Evolutionary conservation across 1,140 invertebrate species (phyloP).

Genomic region (Cecropterus lyciades): DNA sequence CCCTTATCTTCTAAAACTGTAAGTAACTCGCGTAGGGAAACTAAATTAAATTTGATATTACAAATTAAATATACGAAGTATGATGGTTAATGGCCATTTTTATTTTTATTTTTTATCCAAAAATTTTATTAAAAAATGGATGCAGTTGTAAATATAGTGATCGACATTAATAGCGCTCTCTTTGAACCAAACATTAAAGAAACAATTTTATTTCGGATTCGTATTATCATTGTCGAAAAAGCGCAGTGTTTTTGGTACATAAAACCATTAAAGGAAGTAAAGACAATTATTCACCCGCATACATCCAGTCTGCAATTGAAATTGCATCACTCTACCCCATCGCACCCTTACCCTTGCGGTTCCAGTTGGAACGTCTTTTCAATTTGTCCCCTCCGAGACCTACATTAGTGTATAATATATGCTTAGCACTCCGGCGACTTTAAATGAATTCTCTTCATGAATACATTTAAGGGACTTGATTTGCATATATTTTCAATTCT

Average conservation of each 20-base stretch:
- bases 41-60: no score
- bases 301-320: conserved; percentile 60
- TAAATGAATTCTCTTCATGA: conserved; percentile 60
- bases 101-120: no score
- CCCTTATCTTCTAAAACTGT: no score
- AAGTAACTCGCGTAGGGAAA: no score
- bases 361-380: conserved; percentile 55
- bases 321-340: conserved; percentile 58
- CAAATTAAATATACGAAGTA: no score
- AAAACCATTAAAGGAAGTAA: background rate
- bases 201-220: background rate
- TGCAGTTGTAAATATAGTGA: no score
- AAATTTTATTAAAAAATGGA: no score
- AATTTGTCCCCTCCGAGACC: conserved; percentile 52
- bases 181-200: no score
- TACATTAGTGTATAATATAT: conserved; percentile 36
- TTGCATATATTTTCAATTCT: conserved; percentile 56
- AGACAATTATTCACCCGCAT: background rate
- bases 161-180: no score
- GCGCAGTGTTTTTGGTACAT: no score
- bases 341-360: conserved; percentile 42
- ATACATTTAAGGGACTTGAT: conserved; percentile 51
- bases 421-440: conserved; percentile 50
- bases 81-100: no score
- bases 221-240: no score